Evolutionary conservation across 2,888 invertebrate species (phyloP).

Genomic region (Euproctis similis): DNA sequence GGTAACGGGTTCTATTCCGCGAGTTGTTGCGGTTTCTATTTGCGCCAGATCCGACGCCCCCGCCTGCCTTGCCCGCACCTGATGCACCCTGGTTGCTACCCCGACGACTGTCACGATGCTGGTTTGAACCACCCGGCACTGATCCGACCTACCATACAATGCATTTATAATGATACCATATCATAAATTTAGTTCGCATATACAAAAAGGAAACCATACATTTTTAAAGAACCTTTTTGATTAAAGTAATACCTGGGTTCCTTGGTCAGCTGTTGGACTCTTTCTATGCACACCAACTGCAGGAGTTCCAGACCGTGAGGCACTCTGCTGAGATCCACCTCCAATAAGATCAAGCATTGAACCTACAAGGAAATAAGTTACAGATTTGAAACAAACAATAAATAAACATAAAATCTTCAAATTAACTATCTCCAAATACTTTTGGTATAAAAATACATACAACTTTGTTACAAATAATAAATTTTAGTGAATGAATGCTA

Average conservation of each 20-base stretch:
- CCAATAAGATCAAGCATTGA: slow-evolving; percentile 83
- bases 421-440: no score
- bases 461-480: not conserved
- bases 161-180: no score
- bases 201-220: no score
- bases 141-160: slow-evolving; percentile 37
- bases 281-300: slow-evolving; percentile 83
- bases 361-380: slow-evolving; percentile 33
- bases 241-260: slow-evolving; percentile 82
- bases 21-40: slow-evolving; percentile 41
- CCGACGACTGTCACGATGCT: slow-evolving; percentile 52
- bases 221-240: no score
- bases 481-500: no score
- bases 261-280: slow-evolving; percentile 91
- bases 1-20: slow-evolving; percentile 46
- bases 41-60: slow-evolving; percentile 23
- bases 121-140: slow-evolving; percentile 46
- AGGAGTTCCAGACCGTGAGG: slow-evolving; percentile 88
- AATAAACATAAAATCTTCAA: no score
- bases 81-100: slow-evolving; percentile 43
- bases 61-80: slow-evolving; percentile 33
- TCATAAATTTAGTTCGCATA: no score
- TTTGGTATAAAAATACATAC: not conserved
- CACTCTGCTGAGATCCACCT: slow-evolving; percentile 70
- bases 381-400: no score